A percentile compares a stretch with the other conserved stretches of the same genome.
These are phyloP conservation scores for Aethes cnicana DNA, from an alignment of 2,888 invertebrate genomes.

Conservation along the genomic window DNA sequence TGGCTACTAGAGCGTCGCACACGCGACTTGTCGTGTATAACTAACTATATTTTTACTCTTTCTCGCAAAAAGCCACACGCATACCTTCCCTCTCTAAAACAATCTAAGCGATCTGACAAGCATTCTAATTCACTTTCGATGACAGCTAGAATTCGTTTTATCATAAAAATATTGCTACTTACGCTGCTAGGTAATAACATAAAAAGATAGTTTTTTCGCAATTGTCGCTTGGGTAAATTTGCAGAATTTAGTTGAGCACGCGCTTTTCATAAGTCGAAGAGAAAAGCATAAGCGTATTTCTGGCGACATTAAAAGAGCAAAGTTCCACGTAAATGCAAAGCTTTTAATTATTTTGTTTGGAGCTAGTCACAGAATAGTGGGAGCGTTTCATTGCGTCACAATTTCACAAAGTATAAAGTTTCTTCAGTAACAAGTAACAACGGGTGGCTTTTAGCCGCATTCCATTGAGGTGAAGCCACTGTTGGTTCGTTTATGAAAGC, in stretches of 20 bases:
- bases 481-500: constrained; percentile 74
- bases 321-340: constrained; percentile 19
- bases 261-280: too few relatives aligned
- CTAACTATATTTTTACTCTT: constrained; percentile 39
- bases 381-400: constrained; percentile 30
- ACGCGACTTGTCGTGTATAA: constrained; percentile 42
- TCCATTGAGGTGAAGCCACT: constrained; percentile 60
- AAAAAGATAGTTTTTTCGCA: too few relatives aligned
- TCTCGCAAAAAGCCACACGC: constrained; percentile 23
- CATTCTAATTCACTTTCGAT: constrained; percentile 30
- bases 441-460: constrained; percentile 63
- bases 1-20: constrained; percentile 39
- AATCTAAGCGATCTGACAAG: constrained; percentile 13
- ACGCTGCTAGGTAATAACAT: too few relatives aligned
- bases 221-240: too few relatives aligned
- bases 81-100: constrained; percentile 2
- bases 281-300: too few relatives aligned
- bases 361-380: constrained; percentile 33
- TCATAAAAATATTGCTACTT: too few relatives aligned
- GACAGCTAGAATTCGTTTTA: constrained; percentile 25
- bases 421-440: constrained; percentile 56
- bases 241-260: too few relatives aligned
- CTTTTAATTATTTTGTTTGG: constrained; percentile 31
- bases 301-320: neutral
- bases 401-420: constrained; percentile 37